Conservation (phyloP, 2,888 invertebrate genomes). For the Nomada goodeniana region DNA sequence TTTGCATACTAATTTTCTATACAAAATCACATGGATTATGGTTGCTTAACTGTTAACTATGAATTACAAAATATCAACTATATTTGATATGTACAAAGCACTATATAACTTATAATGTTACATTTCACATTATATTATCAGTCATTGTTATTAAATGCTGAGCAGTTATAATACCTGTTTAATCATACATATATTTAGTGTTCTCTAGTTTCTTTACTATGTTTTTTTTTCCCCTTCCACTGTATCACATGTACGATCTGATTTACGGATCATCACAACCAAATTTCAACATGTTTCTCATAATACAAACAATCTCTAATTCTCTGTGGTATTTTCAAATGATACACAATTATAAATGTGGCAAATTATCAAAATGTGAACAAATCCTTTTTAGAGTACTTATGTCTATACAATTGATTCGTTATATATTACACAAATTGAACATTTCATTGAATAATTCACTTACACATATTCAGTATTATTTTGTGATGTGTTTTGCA, state of each 20-base stretch:
- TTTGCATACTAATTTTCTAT: constrained; percentile 35
- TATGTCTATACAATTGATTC: constrained; percentile 47
- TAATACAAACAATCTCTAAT: constrained; percentile 9
- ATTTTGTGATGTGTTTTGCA: constrained; percentile 38
- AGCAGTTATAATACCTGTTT: constrained; percentile 21
- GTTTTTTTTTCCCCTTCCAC: background rate
- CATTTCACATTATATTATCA: constrained; percentile 45
- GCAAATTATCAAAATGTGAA: constrained; percentile 38
- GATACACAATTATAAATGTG: constrained; percentile 33
- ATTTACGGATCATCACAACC: constrained; percentile 9
- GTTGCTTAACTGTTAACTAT: constrained; percentile 38
- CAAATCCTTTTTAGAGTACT: constrained; percentile 35
- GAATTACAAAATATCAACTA: constrained; percentile 42
- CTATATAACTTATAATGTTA: constrained; percentile 52
- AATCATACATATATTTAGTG: constrained; percentile 43
- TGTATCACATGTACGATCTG: constrained; percentile 13
- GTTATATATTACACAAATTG: constrained; percentile 43
- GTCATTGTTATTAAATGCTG: constrained; percentile 18
- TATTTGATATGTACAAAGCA: constrained; percentile 32
- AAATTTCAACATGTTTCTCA: background rate
- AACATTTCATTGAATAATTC: constrained; percentile 1
- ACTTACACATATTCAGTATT: constrained; percentile 39
- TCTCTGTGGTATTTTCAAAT: constrained; percentile 16
- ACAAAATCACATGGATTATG: constrained; percentile 23
- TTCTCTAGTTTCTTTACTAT: constrained; percentile 26